Base-by-base conservation (phyloP, 2,888 invertebrate genomes). In the Elmis aenea region DNA sequence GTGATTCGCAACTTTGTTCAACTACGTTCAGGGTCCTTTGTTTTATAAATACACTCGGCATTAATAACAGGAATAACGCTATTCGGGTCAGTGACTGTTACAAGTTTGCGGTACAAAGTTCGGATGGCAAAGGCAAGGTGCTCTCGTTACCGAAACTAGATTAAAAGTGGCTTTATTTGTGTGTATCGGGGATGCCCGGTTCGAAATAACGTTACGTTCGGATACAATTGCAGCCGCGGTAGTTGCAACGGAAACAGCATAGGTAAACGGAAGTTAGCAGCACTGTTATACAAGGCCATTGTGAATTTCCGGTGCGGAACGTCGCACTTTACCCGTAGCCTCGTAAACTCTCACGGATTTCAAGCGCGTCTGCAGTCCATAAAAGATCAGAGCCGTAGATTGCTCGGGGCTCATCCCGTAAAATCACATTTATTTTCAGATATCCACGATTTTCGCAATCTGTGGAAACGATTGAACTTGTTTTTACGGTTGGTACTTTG, bases 251-350 rank as follows among this genome's bases (percentile, higher is more conserved):
- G 48, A 48, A 45, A 48, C 42, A 40, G 39, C 38, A 31, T 38
- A 48, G 48, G 48, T 48, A 43, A 45, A 42, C 45, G 45, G 47
- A 48, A 48, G 45, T 44, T 42, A 38, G 46, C 30, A 41, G 46
- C 42, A 39, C 42, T 44, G 44, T 42, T 46, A 37, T 45, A 50
- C 44, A 37, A 34, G 35, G 31, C 30, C 46, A 42, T 48, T 45
- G 45, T 38, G 38, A 45, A 40, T 41, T 48, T 46, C 48, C 48
- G 38, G 44, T 42, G 42, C 42, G 48, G 48, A 50, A 48, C 48
- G 44, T 35, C 36, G 43, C 47, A 46, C 47, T 47, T 48, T 46
- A 48, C 43, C 14, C 22, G 31, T 22, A 23, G 24, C 36, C 33
- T 44, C 42, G 45, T 42, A 48, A 33, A 35, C 36, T 43, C 41